These are phyloP conservation scores for Intellagama lesueurii DNA, from an alignment of 2,797 vertebrate genomes.

Conservation along the genomic window DNA sequence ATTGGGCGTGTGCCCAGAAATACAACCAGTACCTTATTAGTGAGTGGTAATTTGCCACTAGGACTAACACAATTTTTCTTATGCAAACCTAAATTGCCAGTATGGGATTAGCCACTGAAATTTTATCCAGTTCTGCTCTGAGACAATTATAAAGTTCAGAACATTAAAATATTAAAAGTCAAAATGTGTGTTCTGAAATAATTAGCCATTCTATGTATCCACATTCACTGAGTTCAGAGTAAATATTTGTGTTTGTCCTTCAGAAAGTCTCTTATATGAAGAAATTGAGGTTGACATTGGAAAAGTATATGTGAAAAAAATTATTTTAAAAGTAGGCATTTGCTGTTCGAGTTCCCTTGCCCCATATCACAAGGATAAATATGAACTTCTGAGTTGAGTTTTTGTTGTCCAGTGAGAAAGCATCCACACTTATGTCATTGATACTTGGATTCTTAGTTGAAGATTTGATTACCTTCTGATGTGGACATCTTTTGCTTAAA, in stretches of 20 bases:
- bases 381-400: background rate
- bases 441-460: background rate
- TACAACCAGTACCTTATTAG: no score
- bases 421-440: conserved; percentile 7
- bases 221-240: background rate
- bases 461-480: background rate
- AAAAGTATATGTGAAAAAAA: background rate
- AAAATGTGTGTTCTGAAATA: background rate
- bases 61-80: no score
- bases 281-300: background rate
- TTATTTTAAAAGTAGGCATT: background rate
- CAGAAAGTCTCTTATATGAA: background rate
- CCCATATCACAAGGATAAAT: background rate
- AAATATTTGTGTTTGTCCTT: background rate
- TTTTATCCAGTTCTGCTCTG: background rate
- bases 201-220: background rate
- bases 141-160: background rate
- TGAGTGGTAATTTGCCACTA: no score
- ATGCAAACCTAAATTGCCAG: no score
- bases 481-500: background rate
- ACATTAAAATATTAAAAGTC: background rate
- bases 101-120: no score
- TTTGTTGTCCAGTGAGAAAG: background rate
- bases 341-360: background rate
- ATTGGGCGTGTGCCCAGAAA: no score